These are phyloP conservation scores for Callimorpha dominula DNA, from an alignment of 2,888 invertebrate genomes.

Conservation along the genomic window DNA sequence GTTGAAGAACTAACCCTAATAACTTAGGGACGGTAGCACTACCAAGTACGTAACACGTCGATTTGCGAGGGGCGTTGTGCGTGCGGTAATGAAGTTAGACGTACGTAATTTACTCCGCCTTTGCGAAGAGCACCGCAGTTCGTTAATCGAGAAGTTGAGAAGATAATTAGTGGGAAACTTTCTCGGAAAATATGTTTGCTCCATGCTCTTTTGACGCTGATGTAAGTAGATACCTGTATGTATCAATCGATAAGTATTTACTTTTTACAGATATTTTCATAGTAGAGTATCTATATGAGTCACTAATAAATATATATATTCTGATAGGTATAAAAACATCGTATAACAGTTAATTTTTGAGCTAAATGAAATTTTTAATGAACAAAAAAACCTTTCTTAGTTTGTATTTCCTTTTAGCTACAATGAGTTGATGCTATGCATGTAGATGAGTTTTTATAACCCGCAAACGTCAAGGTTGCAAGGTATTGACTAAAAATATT, in stretches of 20 bases:
- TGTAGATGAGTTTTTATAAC: too few species aligned
- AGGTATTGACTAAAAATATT: too few species aligned
- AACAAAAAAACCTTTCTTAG: too few species aligned
- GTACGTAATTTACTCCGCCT: constrained; percentile 60
- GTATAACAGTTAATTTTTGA: too few species aligned
- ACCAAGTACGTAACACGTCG: constrained; percentile 24
- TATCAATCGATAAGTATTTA: not conserved
- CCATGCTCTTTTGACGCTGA: constrained; percentile 15
- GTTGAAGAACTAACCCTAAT: constrained; percentile 24
- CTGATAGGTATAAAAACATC: too few species aligned
- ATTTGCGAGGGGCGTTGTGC: constrained; percentile 38
- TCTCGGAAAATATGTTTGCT: constrained; percentile 13
- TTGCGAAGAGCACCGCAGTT: constrained; percentile 45
- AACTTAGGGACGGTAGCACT: constrained; percentile 22
- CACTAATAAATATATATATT: too few species aligned
- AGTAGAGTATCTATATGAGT: too few species aligned
- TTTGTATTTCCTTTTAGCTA: too few species aligned
- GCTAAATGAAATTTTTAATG: too few species aligned
- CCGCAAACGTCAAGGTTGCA: too few species aligned
- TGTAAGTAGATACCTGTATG: not conserved
- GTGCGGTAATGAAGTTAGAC: constrained; percentile 62
- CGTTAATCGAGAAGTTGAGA: constrained; percentile 67
- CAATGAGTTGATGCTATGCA: too few species aligned
- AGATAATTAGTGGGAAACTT: constrained; percentile 66
- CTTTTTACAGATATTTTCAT: too few species aligned